Conservation (phyloP, 1,140 invertebrate genomes). For the Venustaconcha ellipsiformis region DNA sequence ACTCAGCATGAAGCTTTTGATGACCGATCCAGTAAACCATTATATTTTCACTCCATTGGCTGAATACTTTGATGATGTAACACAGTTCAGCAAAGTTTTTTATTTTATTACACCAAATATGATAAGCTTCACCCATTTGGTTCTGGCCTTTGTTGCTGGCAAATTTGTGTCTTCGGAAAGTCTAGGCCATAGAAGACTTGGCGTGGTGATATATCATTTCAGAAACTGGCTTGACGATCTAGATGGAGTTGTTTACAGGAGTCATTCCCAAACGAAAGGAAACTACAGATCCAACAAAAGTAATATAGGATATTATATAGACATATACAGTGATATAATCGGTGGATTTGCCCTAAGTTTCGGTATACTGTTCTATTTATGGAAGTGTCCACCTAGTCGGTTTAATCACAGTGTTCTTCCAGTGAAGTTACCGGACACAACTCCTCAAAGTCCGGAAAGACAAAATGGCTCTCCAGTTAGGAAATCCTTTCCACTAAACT, state of each 20-base stretch:
- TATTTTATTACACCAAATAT: constrained; percentile 62
- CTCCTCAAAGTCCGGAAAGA: too few relatives aligned
- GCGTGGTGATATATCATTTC: constrained; percentile 55
- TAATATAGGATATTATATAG: constrained; percentile 57
- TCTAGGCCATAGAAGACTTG: constrained; percentile 46
- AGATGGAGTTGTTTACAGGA: constrained; percentile 60
- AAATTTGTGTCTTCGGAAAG: constrained; percentile 55
- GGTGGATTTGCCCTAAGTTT: constrained; percentile 52
- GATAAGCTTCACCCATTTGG: constrained; percentile 55
- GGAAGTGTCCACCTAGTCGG: constrained; percentile 34
- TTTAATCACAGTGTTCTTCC: too few relatives aligned
- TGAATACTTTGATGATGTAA: constrained; percentile 56
- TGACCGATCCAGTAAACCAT: constrained; percentile 58
- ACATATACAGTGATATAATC: constrained; percentile 52
- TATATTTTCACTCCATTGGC: constrained; percentile 51
- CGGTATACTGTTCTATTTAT: constrained; percentile 51
- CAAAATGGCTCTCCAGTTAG: too few relatives aligned
- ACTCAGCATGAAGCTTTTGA: constrained; percentile 55
- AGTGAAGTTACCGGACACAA: too few relatives aligned
- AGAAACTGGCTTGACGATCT: constrained; percentile 60
- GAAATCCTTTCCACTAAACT: too few relatives aligned
- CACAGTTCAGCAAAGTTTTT: constrained; percentile 53
- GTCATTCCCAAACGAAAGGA: constrained; percentile 34
- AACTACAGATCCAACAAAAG: constrained; percentile 49
- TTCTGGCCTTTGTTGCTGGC: constrained; percentile 38